These are phyloP conservation scores for Botrylloides violaceus DNA, from an alignment of 23 tunicate species.

Conservation along the genomic window DNA sequence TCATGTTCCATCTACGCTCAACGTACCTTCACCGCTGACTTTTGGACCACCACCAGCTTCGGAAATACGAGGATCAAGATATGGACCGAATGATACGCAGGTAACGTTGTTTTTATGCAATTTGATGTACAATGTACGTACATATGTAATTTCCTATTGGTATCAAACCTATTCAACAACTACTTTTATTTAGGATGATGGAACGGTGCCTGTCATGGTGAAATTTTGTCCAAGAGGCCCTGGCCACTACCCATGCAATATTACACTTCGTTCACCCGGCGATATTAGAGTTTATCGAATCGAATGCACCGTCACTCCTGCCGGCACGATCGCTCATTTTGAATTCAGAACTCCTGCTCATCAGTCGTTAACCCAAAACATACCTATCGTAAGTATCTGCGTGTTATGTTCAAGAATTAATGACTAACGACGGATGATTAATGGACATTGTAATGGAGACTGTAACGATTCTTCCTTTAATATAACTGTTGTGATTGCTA, in stretches of 20 bases:
- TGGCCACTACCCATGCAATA: slow-evolving; percentile 85
- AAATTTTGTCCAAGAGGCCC: slow-evolving; percentile 59
- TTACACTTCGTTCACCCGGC: slow-evolving; percentile 48
- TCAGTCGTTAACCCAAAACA: slow-evolving; percentile 75
- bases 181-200: slow-evolving; percentile 46
- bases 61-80: slow-evolving; percentile 32
- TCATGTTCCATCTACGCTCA: slow-evolving; percentile 39
- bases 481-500: too few species aligned
- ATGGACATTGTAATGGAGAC: too few species aligned
- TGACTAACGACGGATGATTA: too few species aligned
- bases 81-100: slow-evolving; percentile 89
- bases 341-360: slow-evolving; percentile 86
- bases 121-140: neutral
- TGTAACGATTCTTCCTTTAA: too few species aligned
- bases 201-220: slow-evolving; percentile 42
- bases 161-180: too few species aligned
- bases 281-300: slow-evolving; percentile 67
- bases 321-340: slow-evolving; percentile 58
- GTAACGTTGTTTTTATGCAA: slow-evolving; percentile 8
- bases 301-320: slow-evolving; percentile 84
- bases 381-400: slow-evolving; percentile 68
- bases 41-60: slow-evolving; percentile 85
- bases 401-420: too few species aligned
- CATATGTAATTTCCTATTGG: neutral
- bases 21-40: slow-evolving; percentile 62